Percentiles rank a stretch among this genome's conserved stretches.
These are phyloP conservation scores for Sphyrna mokarran DNA, from an alignment of 2,113 vertebrate species.

Conservation along the genomic window DNA sequence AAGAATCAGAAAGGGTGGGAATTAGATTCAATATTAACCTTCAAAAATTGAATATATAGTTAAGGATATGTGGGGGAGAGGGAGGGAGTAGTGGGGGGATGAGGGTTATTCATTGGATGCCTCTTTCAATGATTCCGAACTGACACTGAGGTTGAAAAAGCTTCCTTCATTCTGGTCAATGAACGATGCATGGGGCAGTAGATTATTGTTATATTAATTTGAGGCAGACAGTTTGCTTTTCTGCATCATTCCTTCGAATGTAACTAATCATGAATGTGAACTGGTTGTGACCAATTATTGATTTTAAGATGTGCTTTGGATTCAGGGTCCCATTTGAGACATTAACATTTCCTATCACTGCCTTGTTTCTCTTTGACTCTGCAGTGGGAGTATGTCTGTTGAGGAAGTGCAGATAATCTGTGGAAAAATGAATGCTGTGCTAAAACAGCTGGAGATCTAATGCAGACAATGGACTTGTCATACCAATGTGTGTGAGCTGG, in stretches of 20 bases:
- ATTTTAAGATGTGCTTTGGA: not conserved
- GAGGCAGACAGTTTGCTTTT: not conserved
- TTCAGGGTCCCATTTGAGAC: not conserved
- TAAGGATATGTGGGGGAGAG: too few species aligned
- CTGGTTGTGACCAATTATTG: not conserved
- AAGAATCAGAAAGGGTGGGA: not conserved
- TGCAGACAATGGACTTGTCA: not conserved
- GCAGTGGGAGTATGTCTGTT: not conserved
- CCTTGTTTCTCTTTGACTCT: not conserved
- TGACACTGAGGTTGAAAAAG: not conserved
- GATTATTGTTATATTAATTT: not conserved
- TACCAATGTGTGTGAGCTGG: not conserved
- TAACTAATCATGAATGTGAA: not conserved
- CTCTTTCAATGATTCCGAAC: not conserved
- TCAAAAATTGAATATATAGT: not conserved
- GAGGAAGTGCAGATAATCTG: not conserved
- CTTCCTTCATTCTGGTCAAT: not conserved
- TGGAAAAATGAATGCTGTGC: not conserved
- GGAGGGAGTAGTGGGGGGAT: not conserved
- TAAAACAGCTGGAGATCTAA: not conserved
- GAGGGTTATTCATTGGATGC: not conserved
- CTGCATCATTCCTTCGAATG: not conserved
- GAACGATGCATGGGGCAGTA: not conserved
- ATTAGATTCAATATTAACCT: not conserved
- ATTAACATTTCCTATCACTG: not conserved